A percentile compares a stretch with the other conserved stretches of the same genome.
phyloP scores from a whole-genome alignment of 2,113 vertebrate species.

The Nestor notabilis region DNA sequence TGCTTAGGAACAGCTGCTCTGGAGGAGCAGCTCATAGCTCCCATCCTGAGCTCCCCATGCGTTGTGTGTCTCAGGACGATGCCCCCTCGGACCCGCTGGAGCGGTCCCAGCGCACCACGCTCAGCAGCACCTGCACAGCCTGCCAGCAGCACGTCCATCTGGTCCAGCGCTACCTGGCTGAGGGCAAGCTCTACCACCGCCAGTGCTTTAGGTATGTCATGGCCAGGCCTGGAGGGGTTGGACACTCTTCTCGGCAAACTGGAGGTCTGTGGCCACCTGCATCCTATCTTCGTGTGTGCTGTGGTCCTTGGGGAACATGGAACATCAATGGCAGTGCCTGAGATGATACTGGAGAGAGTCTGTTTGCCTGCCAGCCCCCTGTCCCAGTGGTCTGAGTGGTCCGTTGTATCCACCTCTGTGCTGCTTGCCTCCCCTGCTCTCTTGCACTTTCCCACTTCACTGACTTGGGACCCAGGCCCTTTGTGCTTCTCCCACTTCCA shows the following conservation, averaged over 20 bases:
- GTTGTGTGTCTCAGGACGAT: constrained; percentile 24
- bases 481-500: neutral
- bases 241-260: rapidly evolving
- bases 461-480: neutral
- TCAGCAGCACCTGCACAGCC: constrained; percentile 87
- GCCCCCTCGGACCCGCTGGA: neutral
- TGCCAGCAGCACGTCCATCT: constrained; percentile 94
- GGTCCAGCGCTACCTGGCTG: constrained; percentile 92
- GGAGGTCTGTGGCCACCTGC: neutral
- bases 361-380: neutral
- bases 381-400: neutral
- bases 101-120: neutral
- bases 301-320: rapidly evolving
- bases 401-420: neutral
- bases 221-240: rapidly evolving
- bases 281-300: rapidly evolving
- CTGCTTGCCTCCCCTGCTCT: neutral
- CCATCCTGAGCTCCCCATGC: neutral
- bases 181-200: constrained; percentile 93
- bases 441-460: neutral
- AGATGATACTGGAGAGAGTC: neutral
- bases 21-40: neutral
- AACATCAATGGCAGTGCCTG: rapidly evolving
- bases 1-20: neutral
- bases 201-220: constrained; percentile 90